Conservation (phyloP, 2,797 vertebrate species). For the Neosalanx taihuensis region DNA sequence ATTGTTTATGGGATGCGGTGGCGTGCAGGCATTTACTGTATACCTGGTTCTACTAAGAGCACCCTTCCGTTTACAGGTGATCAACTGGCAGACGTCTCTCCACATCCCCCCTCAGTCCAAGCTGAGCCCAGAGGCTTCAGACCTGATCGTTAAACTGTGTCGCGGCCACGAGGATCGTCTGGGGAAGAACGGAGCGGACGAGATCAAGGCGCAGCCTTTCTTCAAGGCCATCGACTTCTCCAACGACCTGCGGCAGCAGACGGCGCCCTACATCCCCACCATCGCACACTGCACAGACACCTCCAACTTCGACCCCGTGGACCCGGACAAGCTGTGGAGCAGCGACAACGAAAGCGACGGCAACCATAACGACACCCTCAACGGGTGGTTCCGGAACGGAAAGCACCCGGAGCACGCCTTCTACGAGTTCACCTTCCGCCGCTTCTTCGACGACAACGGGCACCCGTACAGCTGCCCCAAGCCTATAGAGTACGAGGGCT, state of each 20-base stretch:
- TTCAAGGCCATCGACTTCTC: conserved; percentile 92
- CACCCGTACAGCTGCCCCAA: conserved; percentile 97
- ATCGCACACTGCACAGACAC: conserved; percentile 95
- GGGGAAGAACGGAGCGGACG: conserved; percentile 89
- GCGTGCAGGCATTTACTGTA: not conserved
- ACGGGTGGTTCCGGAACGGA: conserved; percentile 92
- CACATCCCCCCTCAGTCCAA: conserved; percentile 90
- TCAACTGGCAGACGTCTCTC: conserved; percentile 93
- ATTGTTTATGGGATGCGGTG: not conserved
- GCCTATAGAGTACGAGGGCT: conserved; percentile 88
- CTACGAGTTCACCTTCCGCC: conserved; percentile 89
- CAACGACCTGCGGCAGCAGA: conserved; percentile 86
- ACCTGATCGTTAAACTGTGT: conserved; percentile 92
- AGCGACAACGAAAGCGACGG: conserved; percentile 83
- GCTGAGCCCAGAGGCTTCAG: conserved; percentile 89
- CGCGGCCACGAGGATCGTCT: conserved; percentile 92
- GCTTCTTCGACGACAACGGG: conserved; percentile 91
- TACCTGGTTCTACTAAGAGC: not conserved
- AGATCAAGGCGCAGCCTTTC: conserved; percentile 95
- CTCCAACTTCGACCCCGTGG: conserved; percentile 97
- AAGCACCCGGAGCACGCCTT: conserved; percentile 93
- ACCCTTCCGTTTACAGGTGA: conserved; percentile 76
- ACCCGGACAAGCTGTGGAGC: conserved; percentile 95
- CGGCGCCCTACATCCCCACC: conserved; percentile 91
- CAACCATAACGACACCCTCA: conserved; percentile 89